Conservation (phyloP, 2,888 invertebrate species). For the Heterodera filipjevi region DNA sequence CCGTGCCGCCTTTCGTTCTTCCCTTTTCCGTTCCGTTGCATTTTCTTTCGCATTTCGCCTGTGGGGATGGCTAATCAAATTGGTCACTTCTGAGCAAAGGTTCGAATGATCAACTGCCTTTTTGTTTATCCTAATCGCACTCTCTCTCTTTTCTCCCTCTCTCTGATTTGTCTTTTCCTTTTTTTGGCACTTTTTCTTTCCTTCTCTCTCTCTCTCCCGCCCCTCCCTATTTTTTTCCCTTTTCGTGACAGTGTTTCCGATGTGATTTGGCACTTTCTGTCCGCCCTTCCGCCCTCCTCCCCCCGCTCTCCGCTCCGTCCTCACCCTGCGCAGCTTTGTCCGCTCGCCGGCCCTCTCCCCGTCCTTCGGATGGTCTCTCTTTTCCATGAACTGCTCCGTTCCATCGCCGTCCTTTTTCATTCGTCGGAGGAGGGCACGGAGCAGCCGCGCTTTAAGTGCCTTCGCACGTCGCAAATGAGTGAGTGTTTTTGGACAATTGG, state of each 20-base stretch:
- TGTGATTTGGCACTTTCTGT: conserved; percentile 87
- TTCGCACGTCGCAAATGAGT: neutral
- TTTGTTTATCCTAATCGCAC: neutral
- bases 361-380: conserved; percentile 55
- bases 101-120: neutral
- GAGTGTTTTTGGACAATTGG: neutral
- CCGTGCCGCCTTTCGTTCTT: conserved; percentile 84
- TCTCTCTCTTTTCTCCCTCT: neutral
- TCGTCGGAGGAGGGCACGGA: conserved; percentile 47
- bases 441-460: conserved; percentile 47
- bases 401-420: conserved; percentile 59
- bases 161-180: neutral
- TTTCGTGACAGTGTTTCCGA: conserved; percentile 78
- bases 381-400: conserved; percentile 60
- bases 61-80: conserved; percentile 87
- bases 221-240: neutral
- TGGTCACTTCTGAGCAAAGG: conserved; percentile 57
- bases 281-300: conserved; percentile 53
- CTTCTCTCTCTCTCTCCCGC: neutral
- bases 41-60: conserved; percentile 72
- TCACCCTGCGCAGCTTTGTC: conserved; percentile 62
- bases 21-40: conserved; percentile 73
- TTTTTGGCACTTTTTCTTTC: neutral
- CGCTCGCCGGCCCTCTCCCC: conserved; percentile 51
- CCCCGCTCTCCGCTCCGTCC: conserved; percentile 51